Conservation (phyloP, 2,888 invertebrate genomes). For the Anthrax anthrax region DNA sequence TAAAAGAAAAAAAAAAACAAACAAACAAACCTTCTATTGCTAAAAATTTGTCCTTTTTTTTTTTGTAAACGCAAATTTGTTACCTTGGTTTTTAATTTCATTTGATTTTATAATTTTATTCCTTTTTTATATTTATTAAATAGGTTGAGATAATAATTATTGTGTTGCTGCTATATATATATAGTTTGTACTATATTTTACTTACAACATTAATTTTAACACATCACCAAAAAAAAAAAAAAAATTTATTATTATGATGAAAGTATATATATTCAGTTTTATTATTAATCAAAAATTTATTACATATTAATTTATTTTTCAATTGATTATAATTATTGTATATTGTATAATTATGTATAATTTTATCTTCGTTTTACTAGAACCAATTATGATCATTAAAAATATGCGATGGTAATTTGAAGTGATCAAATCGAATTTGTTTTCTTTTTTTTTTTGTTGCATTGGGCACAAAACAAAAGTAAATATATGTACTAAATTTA, state of each 20-base stretch:
- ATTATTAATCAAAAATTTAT: background rate
- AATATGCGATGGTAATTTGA: too few species aligned
- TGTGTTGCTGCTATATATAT: slow-evolving; percentile 6
- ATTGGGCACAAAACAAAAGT: too few species aligned
- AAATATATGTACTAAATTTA: too few species aligned
- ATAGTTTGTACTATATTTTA: background rate
- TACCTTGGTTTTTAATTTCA: too few species aligned
- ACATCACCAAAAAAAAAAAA: background rate
- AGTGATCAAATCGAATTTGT: too few species aligned
- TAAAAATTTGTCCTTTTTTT: background rate
- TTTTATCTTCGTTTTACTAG: too few species aligned
- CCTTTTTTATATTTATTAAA: too few species aligned
- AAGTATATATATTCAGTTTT: too few species aligned
- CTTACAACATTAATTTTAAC: too few species aligned
- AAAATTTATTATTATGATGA: background rate
- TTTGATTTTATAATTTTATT: background rate
- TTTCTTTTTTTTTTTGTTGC: too few species aligned
- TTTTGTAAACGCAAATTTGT: background rate
- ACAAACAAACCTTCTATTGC: background rate
- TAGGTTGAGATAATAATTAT: slow-evolving; percentile 2
- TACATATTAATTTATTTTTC: background rate
- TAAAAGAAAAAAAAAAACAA: background rate
- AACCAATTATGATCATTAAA: too few species aligned
- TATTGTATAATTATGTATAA: background rate
- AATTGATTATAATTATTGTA: background rate